These are phyloP conservation scores for Octopus sinensis DNA, from an alignment of 1,140 invertebrate genomes.

Conservation along the genomic window DNA sequence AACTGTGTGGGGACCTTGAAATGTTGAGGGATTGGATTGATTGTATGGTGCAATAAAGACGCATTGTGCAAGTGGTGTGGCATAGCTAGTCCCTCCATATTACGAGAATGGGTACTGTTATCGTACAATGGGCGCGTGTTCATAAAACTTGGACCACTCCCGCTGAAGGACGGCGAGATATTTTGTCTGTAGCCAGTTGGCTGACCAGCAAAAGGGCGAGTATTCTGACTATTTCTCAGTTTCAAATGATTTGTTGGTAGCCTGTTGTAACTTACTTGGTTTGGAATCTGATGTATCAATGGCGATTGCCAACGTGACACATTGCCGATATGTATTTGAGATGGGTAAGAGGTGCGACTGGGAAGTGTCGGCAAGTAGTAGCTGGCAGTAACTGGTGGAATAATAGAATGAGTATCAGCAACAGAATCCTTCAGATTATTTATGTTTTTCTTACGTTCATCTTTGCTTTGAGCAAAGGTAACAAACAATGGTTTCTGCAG, in stretches of 20 bases:
- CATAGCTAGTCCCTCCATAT: not conserved
- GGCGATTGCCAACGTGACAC: constrained; percentile 71
- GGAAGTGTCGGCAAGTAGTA: constrained; percentile 69
- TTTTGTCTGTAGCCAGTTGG: not conserved
- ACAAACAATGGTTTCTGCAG: constrained; percentile 96
- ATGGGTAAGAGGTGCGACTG: constrained; percentile 73
- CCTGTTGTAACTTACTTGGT: constrained; percentile 14
- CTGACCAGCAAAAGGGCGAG: constrained; percentile 77
- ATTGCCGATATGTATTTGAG: constrained; percentile 71
- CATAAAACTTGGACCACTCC: not conserved
- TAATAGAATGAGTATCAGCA: constrained; percentile 83
- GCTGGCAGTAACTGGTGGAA: constrained; percentile 78
- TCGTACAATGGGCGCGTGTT: not conserved
- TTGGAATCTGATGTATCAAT: constrained; percentile 20
- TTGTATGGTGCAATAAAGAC: not conserved
- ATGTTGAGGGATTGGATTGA: constrained; percentile 69
- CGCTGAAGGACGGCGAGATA: not conserved
- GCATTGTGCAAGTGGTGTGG: not conserved
- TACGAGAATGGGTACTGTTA: not conserved
- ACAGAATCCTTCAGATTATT: constrained; percentile 96
- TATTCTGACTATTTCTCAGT: constrained; percentile 66
- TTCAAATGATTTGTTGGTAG: constrained; percentile 54
- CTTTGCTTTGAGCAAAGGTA: constrained; percentile 96
- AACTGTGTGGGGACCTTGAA: not conserved
- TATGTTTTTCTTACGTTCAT: constrained; percentile 88